Percentiles rank a stretch among this genome's conserved stretches.
phyloP scores from a whole-genome alignment of 2,797 vertebrate species.

The Tenualosa thibaudeaui region DNA sequence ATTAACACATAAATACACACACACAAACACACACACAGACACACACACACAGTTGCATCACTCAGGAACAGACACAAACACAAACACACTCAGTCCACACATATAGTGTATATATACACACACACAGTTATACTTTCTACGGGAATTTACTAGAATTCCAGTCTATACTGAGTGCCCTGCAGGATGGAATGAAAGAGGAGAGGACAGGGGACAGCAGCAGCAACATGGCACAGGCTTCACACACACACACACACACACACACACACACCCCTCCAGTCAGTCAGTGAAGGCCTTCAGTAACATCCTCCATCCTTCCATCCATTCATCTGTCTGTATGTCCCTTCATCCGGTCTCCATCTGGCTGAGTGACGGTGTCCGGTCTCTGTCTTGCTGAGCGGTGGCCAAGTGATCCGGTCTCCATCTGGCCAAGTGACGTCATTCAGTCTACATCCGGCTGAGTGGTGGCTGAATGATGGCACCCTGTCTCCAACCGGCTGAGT shows the following conservation, averaged over 20 bases:
- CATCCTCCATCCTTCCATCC: too few species aligned
- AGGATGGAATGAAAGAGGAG: conserved; percentile 17
- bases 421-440: too few species aligned
- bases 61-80: conserved; percentile 44
- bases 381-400: too few species aligned
- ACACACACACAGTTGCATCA: conserved; percentile 51
- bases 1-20: conserved; percentile 52
- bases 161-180: conserved; percentile 45
- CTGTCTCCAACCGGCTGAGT: too few species aligned
- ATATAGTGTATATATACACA: conserved; percentile 43
- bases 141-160: conserved; percentile 53
- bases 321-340: background rate
- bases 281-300: too few species aligned
- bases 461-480: too few species aligned
- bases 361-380: too few species aligned
- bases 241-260: background rate
- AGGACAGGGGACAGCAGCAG: background rate
- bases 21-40: conserved; percentile 53
- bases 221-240: background rate
- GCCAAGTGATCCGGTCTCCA: too few species aligned
- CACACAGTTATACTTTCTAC: conserved; percentile 51
- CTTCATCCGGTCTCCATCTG: background rate
- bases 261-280: too few species aligned
- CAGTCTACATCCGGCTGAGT: too few species aligned
- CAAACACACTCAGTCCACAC: conserved; percentile 46